A percentile compares a stretch with the other conserved stretches of the same genome.
Conservation (phyloP, 2,113 vertebrate species). For the Natator depressus region DNA sequence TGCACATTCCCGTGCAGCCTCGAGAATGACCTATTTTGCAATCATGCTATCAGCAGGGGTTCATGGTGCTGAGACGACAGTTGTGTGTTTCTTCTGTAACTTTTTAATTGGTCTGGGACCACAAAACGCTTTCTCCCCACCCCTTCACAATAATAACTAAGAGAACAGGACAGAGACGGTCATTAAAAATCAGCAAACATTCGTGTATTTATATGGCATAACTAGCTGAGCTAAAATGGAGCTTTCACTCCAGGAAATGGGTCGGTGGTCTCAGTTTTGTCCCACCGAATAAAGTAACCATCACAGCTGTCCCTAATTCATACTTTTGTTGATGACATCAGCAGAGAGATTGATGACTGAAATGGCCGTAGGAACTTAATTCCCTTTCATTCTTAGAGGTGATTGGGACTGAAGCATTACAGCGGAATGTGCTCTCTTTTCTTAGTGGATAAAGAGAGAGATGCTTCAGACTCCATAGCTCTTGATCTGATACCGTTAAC, state of each 20-base stretch:
- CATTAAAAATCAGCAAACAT: background rate
- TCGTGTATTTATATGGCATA: constrained; percentile 15
- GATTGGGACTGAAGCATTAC: constrained; percentile 22
- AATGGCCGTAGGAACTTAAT: constrained; percentile 39
- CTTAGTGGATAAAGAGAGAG: constrained; percentile 31
- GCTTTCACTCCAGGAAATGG: background rate
- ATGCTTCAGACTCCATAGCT: background rate
- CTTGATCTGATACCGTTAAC: background rate
- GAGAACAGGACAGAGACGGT: background rate
- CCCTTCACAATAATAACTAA: background rate
- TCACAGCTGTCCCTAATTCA: background rate
- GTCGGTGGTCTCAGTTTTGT: background rate
- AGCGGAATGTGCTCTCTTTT: background rate
- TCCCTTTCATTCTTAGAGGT: constrained; percentile 55
- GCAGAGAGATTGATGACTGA: background rate
- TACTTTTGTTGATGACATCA: constrained; percentile 24
- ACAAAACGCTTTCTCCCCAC: background rate
- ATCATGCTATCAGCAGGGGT: constrained; percentile 17
- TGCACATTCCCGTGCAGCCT: constrained; percentile 10
- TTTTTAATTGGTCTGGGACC: background rate
- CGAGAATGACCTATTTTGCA: constrained; percentile 17
- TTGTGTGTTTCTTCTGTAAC: background rate
- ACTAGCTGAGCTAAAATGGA: constrained; percentile 10
- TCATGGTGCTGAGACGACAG: background rate
- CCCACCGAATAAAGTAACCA: constrained; percentile 7